Percentiles rank a stretch among this genome's conserved stretches.
Evolutionary conservation across 2,888 invertebrate genomes (phyloP).

Genomic region (Camptogramma bilineatum): DNA sequence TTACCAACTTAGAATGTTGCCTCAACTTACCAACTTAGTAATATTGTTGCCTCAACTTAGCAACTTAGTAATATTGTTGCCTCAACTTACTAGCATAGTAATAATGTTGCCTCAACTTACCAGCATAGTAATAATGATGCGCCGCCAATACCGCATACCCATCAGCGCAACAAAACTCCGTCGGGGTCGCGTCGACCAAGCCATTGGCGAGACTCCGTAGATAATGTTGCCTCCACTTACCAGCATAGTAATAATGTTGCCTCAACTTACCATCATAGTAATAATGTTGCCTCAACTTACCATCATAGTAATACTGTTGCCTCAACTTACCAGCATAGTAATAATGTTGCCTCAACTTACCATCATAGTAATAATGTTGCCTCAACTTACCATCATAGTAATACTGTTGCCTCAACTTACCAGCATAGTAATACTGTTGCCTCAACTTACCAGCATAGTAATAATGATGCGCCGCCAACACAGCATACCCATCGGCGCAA

Average conservation of each 20-base stretch:
- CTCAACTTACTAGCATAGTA: slow-evolving; percentile 60
- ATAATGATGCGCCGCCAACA: slow-evolving; percentile 91
- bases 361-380: no score
- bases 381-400: no score
- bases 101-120: slow-evolving; percentile 86
- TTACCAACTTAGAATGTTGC: no score
- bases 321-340: slow-evolving; percentile 71
- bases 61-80: no score
- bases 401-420: no score
- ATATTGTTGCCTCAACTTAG: slow-evolving; percentile 86
- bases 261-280: slow-evolving; percentile 71
- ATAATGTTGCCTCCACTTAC: no score
- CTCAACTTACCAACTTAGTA: slow-evolving; percentile 60
- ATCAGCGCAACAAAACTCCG: slow-evolving; percentile 91
- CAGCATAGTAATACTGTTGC: no score
- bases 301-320: slow-evolving; percentile 87
- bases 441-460: slow-evolving; percentile 71
- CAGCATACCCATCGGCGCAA: slow-evolving; percentile 91
- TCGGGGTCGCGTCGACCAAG: slow-evolving; percentile 80
- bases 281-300: slow-evolving; percentile 84
- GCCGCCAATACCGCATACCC: slow-evolving; percentile 85
- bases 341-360: slow-evolving; percentile 82
- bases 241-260: no score
- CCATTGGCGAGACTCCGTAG: slow-evolving; percentile 84
- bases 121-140: no score